Base-by-base conservation (phyloP, 2,888 invertebrate species). In the Malthinus seriepunctatus region DNA sequence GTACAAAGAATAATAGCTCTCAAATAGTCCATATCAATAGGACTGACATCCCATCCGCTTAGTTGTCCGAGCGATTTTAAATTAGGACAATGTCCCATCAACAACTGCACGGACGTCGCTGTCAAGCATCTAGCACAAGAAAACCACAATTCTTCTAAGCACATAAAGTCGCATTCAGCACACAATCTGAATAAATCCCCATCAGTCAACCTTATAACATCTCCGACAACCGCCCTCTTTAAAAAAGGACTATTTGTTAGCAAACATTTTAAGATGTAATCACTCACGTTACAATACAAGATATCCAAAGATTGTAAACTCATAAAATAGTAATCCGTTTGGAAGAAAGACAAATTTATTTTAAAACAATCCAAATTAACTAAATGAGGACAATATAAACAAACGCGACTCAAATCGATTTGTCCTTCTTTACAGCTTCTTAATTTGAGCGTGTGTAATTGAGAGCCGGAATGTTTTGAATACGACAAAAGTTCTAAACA, bases 71-170 rank as follows among this genome's bases (percentile, higher is more conserved):
- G 78, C 62, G 74, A 69, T 67, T 78, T 84, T 39, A 89, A 77
- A 65, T 86, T 87, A 0, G 87, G 87, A 67, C 88, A 88, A 64
- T 82, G 81, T 51, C 87, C 86, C 84, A 88, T 87, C 42, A 89
- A 76, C 8, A 87, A 74, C 78, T 88, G 86, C 42, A 88, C 86
- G 0, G 87, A 83, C 51, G 83, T 82, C 3, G 81, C 74, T 0
- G 88, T 86, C 31, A 89, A 77, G 47, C 84, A 84, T 7, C 85
- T 84, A 0, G 88, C 88, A 69, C 85, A 82, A 1, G 88, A 87
- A 65, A 89, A 86, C 87, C 88, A 88, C 55, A 89, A 78, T 57
- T 86, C 85, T 78, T 88, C 88, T 38, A 89, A 77, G 59, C 82
- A 76, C 32, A 81, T 78, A 69, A 89, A 86, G 65, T 86, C 84